phyloP scores from a whole-genome alignment of 2,797 vertebrate species.

The Acipenser ruthenus region DNA sequence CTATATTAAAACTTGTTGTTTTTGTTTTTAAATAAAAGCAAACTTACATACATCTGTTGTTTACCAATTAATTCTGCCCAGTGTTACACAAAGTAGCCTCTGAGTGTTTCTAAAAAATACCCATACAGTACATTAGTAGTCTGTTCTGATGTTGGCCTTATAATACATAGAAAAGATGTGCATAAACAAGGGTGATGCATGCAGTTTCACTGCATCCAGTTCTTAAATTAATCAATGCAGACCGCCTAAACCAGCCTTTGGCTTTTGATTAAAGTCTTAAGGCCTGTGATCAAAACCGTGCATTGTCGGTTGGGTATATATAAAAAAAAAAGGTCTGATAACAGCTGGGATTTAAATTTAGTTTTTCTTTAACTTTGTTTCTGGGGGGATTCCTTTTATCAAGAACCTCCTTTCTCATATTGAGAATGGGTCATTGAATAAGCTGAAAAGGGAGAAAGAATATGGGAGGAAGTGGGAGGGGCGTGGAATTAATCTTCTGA shows the following conservation, averaged over 20 bases:
- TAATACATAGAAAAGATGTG: neutral
- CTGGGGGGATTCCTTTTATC: constrained; percentile 66
- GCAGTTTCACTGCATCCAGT: constrained; percentile 40
- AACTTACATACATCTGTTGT: too few species aligned
- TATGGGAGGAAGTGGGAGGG: constrained; percentile 66
- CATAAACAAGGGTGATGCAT: constrained; percentile 10
- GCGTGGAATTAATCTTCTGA: constrained; percentile 77
- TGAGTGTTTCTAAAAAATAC: neutral
- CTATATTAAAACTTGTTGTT: neutral
- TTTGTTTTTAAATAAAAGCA: neutral
- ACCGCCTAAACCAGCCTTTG: constrained; percentile 46
- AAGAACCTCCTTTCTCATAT: constrained; percentile 57
- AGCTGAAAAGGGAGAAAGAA: constrained; percentile 70
- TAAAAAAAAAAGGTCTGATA: constrained; percentile 46
- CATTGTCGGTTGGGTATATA: constrained; percentile 60
- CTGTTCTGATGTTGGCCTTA: neutral
- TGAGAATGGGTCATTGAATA: constrained; percentile 72
- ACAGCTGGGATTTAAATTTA: constrained; percentile 74
- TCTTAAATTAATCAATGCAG: constrained; percentile 70
- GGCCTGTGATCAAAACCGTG: constrained; percentile 74
- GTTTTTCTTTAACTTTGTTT: constrained; percentile 66
- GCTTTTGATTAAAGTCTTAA: constrained; percentile 68
- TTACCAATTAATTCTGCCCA: too few species aligned
- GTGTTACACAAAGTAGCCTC: too few species aligned
- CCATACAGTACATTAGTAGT: neutral